Evolutionary conservation across 2,797 vertebrate genomes (phyloP), one percentile per base, ranked within the genome.

Genomic region (Denticeps clupeoides): DNA sequence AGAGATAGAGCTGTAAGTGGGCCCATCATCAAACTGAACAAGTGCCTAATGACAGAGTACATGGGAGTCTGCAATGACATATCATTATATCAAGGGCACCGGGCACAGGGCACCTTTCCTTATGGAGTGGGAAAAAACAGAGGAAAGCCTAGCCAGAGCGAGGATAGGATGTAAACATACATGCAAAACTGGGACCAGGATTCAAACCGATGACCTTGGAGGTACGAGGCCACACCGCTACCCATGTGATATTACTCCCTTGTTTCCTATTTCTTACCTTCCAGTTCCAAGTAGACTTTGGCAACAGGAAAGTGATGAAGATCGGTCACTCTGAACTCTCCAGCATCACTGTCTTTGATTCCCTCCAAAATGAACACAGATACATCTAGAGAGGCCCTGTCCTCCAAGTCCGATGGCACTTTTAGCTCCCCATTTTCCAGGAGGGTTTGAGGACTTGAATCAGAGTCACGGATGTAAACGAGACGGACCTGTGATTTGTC

Each of bases 401-500:
- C 69, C 32, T 73, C 54, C 1, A 82, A n/a, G 28, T 55, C 55
- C 43, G 74, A 22, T 21, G 9, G 41, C 27, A 57, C 59, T 69
- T 64, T 77, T 24, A 84, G 55, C 35, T 74, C 51, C 45, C 82
- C 81, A 6, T 58, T 75, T 22, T 82, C 74, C 71, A 85, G 45
- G 45, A 87, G 69, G 29, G 79, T 62, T 38, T 3, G 55, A 1
- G 44, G 3, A 2, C 13, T 53, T 5, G 26, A 10, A 40, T 69
- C 63, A 1, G 12, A 10, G 4, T 60, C 9, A 0, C 51, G 49
- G 7, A 0, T 75, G 74, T 81, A 83, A 61, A 58, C 56, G 18
- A 87, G 59, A 0, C 48, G 69, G 29, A 78, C 78, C 58, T 64
- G 55, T 29, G 81, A 72, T 49, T 67, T 82, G 70, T 85, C 81